Base-by-base conservation (phyloP, 2,797 vertebrate genomes). In the Takifugu rubripes region DNA sequence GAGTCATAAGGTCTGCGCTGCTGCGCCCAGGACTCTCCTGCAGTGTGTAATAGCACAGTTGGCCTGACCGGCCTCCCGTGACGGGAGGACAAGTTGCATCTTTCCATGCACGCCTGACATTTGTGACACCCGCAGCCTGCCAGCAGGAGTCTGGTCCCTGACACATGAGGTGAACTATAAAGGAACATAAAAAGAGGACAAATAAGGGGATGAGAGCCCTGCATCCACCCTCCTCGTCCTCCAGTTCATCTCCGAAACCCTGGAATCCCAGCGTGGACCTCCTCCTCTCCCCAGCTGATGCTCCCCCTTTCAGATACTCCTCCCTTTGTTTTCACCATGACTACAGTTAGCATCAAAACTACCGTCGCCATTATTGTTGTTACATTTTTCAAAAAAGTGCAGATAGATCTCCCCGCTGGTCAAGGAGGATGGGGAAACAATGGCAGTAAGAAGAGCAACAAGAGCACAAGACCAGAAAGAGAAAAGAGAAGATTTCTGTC, bases 331-430 rank as follows among this genome's bases (percentile, higher is more conserved):
- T 84, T 62, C 72, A 78, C 70, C 85, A 76, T 59, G 65, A 77
- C 84, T 70, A 67, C 78, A 82, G 79, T 82, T 83, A 76, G 78
- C 80, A 74, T 78, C 70, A 68, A 77, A 78, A 84, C 64, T 56
- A 57, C 75, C 72, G 68, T 76, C 74, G 78, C 81, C 72, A 60
- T 87, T 84, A 75, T 87, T 85, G 75, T 87, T 87, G 85, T 89
- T 89, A 90, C 84, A 87, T 88, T 87, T 84, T 84, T 71, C 88
- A 46, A 90, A 91, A 91, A 91, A 92, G 89, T 92, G 90, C 90
- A 91, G 90, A 86, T 85, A 87, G 84, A 85, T 85, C 82, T 72
- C 77, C 82, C n/a, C 44, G 79, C 72, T 74, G 72, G 78, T 84
- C 81, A 78, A 80, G 73, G 79, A 82, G 80, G 77, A 70, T 64